A percentile compares a stretch with the other conserved stretches of the same genome.
Conservation (phyloP, 2,113 vertebrate species). For the Galemys pyrenaicus region DNA sequence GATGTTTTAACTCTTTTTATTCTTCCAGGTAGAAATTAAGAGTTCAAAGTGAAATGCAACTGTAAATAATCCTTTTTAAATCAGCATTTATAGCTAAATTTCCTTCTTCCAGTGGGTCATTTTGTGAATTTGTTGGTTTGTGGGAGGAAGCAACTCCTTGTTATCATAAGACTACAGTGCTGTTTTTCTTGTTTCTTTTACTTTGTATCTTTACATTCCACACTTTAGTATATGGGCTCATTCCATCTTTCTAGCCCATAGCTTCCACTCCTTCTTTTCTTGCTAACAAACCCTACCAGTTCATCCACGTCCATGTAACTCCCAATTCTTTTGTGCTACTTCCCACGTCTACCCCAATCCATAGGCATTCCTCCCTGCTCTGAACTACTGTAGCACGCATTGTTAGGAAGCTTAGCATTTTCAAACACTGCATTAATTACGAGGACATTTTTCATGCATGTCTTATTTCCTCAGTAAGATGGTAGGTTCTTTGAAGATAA, state of each 20-base stretch:
- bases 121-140: neutral
- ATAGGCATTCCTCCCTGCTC: neutral
- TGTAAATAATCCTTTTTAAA: neutral
- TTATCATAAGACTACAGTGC: neutral
- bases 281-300: neutral
- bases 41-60: neutral
- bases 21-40: neutral
- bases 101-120: neutral
- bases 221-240: too few species aligned
- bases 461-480: neutral
- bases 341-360: neutral
- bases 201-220: neutral
- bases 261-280: neutral
- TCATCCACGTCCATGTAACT: neutral
- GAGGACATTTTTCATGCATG: neutral
- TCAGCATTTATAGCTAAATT: neutral
- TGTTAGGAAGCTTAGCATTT: neutral
- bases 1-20: neutral
- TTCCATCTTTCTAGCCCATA: neutral
- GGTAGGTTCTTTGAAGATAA: neutral
- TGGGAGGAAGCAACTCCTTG: neutral
- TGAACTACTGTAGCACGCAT: neutral
- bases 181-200: neutral
- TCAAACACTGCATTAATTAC: neutral
- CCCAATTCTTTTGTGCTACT: neutral